A percentile compares a stretch with the other conserved stretches of the same genome.
Evolutionary conservation across 2,888 invertebrate species (phyloP).

Genomic region (Meiosimyza decipiens): DNA sequence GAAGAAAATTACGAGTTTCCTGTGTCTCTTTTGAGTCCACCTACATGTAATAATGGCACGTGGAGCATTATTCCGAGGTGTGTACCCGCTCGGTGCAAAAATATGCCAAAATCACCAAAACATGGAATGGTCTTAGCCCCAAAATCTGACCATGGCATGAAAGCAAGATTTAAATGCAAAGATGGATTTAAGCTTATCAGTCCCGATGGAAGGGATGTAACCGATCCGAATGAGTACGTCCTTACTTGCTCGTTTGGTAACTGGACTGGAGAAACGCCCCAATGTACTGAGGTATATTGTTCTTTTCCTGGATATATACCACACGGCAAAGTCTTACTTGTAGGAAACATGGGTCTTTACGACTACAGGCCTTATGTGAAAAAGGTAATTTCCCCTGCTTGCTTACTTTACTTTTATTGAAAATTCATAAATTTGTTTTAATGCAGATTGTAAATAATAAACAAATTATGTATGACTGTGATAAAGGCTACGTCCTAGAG

Average conservation of each 20-base stretch:
- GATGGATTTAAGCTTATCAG: slow-evolving; percentile 90
- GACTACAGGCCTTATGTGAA: slow-evolving; percentile 94
- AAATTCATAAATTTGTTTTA: slow-evolving; percentile 44
- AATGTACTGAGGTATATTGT: slow-evolving; percentile 91
- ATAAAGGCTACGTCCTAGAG: slow-evolving; percentile 87
- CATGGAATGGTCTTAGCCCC: slow-evolving; percentile 97
- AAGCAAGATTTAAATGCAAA: slow-evolving; percentile 91
- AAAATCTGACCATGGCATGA: slow-evolving; percentile 96
- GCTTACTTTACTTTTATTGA: not conserved
- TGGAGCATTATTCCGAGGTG: slow-evolving; percentile 94
- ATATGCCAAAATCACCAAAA: slow-evolving; percentile 84
- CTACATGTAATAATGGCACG: slow-evolving; percentile 93
- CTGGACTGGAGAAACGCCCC: slow-evolving; percentile 91
- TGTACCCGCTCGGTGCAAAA: slow-evolving; percentile 84
- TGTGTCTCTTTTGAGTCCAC: slow-evolving; percentile 76
- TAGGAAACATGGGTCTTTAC: slow-evolving; percentile 96
- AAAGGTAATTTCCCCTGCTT: slow-evolving; percentile 71
- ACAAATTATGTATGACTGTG: slow-evolving; percentile 96
- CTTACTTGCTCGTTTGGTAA: slow-evolving; percentile 92
- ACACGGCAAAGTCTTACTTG: slow-evolving; percentile 90
- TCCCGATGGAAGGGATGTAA: slow-evolving; percentile 69
- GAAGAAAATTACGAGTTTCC: slow-evolving; percentile 87
- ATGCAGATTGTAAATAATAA: slow-evolving; percentile 82
- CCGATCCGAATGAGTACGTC: slow-evolving; percentile 72
- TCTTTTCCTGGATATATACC: slow-evolving; percentile 91